phyloP scores from a whole-genome alignment of 2,797 vertebrate species.

The Pristis pectinata region DNA sequence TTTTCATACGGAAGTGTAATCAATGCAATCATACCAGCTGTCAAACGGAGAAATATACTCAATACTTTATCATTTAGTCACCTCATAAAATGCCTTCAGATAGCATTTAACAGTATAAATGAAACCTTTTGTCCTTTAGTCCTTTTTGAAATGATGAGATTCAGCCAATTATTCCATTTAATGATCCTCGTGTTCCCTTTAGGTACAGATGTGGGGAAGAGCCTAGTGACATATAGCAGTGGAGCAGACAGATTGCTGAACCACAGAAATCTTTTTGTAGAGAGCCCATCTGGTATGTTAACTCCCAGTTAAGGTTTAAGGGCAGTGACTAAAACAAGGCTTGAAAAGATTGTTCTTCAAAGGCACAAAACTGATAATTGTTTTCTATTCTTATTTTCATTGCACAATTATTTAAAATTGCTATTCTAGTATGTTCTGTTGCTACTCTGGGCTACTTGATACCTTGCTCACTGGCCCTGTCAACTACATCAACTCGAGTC shows the following conservation, averaged over 20 bases:
- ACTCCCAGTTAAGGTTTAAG: background rate
- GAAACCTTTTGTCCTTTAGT: background rate
- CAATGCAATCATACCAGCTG: conserved; percentile 38
- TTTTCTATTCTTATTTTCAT: background rate
- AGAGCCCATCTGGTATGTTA: background rate
- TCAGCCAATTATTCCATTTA: background rate
- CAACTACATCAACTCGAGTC: background rate
- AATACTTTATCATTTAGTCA: background rate
- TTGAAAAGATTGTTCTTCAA: background rate
- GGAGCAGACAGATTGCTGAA: background rate
- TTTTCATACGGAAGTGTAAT: conserved; percentile 46
- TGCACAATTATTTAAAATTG: background rate
- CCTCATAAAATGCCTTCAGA: background rate
- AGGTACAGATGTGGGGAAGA: background rate
- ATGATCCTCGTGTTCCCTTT: background rate
- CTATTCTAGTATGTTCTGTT: background rate
- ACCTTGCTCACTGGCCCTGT: background rate
- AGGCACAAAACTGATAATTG: background rate
- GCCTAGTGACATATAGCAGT: background rate
- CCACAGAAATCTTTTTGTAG: background rate
- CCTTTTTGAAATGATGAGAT: background rate
- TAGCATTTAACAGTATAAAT: background rate
- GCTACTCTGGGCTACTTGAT: background rate
- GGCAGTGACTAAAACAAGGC: background rate
- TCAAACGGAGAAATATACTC: background rate